phyloP scores from a whole-genome alignment of 2,797 vertebrate species.

The Gymnodraco acuticeps region DNA sequence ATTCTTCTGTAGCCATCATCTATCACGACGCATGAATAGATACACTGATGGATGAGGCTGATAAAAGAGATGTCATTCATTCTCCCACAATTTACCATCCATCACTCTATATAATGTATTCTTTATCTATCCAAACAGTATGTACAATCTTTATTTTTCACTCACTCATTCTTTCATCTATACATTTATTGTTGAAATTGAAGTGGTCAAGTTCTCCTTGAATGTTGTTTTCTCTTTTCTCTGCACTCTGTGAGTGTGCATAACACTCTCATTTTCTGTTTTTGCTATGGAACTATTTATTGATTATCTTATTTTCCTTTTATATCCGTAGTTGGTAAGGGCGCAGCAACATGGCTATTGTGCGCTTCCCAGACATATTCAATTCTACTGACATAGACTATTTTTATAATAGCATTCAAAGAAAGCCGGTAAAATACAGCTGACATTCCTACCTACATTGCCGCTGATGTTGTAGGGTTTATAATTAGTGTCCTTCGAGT shows the following conservation, averaged over 20 bases:
- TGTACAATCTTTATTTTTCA: slow-evolving; percentile 21
- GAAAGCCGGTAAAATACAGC: background rate
- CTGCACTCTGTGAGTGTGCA: background rate
- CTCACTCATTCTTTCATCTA: background rate
- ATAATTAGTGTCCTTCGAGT: slow-evolving; percentile 46
- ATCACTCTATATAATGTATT: slow-evolving; percentile 33
- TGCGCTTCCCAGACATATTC: background rate
- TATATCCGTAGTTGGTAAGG: background rate
- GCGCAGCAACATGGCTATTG: background rate
- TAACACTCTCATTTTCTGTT: background rate
- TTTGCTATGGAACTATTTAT: background rate
- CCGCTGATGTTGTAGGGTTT: slow-evolving; percentile 32
- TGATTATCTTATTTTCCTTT: background rate
- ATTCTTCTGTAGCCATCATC: slow-evolving; percentile 15
- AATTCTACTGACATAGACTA: background rate
- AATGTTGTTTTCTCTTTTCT: background rate
- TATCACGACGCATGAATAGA: slow-evolving; percentile 8
- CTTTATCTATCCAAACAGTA: slow-evolving; percentile 13
- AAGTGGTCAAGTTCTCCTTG: background rate
- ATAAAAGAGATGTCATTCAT: slow-evolving; percentile 38
- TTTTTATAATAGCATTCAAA: slow-evolving; percentile 8
- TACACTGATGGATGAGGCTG: slow-evolving; percentile 25
- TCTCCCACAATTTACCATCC: slow-evolving; percentile 20
- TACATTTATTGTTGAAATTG: background rate
- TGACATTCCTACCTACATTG: slow-evolving; percentile 32